Conservation (phyloP, 2,797 vertebrate genomes). For the Trachops cirrhosus region DNA sequence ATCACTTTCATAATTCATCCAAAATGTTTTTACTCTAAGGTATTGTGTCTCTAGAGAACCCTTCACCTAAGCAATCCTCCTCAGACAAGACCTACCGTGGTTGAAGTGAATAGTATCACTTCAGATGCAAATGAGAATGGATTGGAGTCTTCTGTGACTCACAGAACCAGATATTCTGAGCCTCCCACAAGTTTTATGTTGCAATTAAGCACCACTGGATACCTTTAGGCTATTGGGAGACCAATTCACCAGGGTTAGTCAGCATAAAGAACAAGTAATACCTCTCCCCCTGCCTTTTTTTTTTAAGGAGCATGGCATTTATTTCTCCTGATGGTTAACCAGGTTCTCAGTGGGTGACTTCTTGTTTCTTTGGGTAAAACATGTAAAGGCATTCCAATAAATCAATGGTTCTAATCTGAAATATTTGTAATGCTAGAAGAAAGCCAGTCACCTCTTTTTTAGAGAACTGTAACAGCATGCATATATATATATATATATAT, state of each 20-base stretch:
- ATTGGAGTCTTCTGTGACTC: not conserved
- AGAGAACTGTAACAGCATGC: not conserved
- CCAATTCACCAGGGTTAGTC: not conserved
- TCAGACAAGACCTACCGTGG: not conserved
- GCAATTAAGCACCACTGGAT: not conserved
- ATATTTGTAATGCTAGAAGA: slow-evolving; percentile 7
- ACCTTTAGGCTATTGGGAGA: not conserved
- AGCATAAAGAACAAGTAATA: not conserved
- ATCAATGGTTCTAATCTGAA: slow-evolving; percentile 13
- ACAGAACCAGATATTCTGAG: not conserved
- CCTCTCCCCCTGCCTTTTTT: not conserved
- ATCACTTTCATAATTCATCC: not conserved
- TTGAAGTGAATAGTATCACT: not conserved
- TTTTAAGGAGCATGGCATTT: not conserved
- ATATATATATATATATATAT: not conserved
- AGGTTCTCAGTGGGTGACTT: not conserved
- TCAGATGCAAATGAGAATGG: slow-evolving; percentile 2
- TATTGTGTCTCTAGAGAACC: not conserved
- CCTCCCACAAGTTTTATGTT: not conserved
- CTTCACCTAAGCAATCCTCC: not conserved
- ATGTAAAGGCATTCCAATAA: not conserved
- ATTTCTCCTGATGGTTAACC: not conserved
- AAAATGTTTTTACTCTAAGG: slow-evolving; percentile 19
- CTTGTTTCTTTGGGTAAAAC: not conserved
- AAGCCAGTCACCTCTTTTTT: not conserved